Conservation (phyloP, 2,113 vertebrate species). For the Pelusios castaneus region DNA sequence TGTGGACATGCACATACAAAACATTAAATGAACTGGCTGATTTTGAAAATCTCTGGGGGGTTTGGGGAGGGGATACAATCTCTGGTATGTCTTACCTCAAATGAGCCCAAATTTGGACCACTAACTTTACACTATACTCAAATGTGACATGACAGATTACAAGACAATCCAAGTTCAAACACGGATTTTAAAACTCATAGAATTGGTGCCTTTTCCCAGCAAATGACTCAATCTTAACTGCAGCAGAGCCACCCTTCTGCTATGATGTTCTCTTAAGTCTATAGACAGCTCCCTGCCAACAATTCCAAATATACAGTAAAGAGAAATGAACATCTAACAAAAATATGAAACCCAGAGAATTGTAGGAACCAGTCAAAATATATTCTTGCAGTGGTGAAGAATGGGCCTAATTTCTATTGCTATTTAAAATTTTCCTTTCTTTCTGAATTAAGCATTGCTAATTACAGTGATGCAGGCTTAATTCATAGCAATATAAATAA, state of each 20-base stretch:
- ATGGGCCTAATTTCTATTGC: slow-evolving; percentile 31
- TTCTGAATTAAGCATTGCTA: neutral
- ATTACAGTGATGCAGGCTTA: slow-evolving; percentile 19
- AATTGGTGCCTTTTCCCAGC: neutral
- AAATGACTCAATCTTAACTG: neutral
- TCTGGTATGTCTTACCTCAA: neutral
- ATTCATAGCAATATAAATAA: slow-evolving; percentile 26
- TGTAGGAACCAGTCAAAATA: slow-evolving; percentile 3
- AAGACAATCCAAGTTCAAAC: neutral
- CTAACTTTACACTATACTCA: accelerated
- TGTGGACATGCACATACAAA: neutral
- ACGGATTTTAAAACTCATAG: accelerated
- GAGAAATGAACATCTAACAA: neutral
- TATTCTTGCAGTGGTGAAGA: slow-evolving; percentile 27
- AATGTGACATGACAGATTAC: neutral
- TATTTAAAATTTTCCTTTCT: neutral
- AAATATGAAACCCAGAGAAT: neutral
- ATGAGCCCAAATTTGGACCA: neutral
- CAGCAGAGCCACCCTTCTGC: neutral
- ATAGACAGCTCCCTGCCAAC: neutral
- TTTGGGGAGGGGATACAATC: neutral
- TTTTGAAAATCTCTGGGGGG: neutral
- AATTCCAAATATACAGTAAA: neutral
- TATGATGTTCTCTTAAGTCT: neutral
- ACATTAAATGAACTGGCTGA: neutral